These are phyloP conservation scores for Coluber constrictor DNA, from an alignment of 2,797 vertebrate genomes.

Conservation along the genomic window DNA sequence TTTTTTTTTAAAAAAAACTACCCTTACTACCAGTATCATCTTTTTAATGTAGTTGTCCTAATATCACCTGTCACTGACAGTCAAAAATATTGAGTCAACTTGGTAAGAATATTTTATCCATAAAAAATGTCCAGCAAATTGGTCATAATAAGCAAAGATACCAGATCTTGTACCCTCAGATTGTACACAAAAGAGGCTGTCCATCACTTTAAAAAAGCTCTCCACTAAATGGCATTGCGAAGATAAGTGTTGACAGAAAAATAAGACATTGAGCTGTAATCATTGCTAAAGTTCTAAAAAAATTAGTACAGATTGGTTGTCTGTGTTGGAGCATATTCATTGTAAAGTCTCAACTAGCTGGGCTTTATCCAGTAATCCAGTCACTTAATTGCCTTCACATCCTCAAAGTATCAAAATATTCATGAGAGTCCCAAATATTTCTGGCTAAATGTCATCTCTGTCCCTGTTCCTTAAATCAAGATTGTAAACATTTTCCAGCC, in stretches of 20 bases:
- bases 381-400: not conserved
- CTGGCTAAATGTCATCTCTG: not conserved
- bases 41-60: not conserved
- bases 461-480: not conserved
- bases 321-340: not conserved
- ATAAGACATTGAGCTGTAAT: not conserved
- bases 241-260: not conserved
- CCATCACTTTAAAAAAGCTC: not conserved
- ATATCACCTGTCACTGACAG: not conserved
- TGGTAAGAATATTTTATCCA: not conserved
- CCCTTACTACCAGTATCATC: not conserved
- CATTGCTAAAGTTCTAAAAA: not conserved
- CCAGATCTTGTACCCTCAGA: not conserved
- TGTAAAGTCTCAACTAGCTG: not conserved
- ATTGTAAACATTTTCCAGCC: not conserved
- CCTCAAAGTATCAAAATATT: not conserved
- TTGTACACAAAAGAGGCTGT: not conserved
- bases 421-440: not conserved
- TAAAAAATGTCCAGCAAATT: not conserved
- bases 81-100: not conserved
- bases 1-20: not conserved
- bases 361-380: not conserved
- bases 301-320: not conserved
- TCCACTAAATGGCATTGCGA: not conserved
- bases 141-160: not conserved